A percentile compares a stretch with the other conserved stretches of the same genome.
Evolutionary conservation across 2,113 vertebrate genomes (phyloP).

Genomic region (Gnathonemus longibarbis): DNA sequence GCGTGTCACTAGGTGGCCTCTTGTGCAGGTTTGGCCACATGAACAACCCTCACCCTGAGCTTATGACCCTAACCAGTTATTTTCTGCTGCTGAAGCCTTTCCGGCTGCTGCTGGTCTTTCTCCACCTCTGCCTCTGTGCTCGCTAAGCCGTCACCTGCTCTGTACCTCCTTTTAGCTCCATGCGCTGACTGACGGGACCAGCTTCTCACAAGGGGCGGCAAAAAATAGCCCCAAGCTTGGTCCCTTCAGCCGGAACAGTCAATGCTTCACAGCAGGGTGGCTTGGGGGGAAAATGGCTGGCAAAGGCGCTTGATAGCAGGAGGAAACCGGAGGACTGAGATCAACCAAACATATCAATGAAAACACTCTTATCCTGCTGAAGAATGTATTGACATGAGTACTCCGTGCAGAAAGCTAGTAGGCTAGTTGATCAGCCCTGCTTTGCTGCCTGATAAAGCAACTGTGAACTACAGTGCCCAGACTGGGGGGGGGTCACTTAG

Average conservation of each 20-base stretch:
- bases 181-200: neutral
- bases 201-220: constrained; percentile 5
- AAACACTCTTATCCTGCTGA: neutral
- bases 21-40: neutral
- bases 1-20: neutral
- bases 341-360: neutral
- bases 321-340: neutral
- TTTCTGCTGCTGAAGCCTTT: neutral
- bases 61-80: neutral
- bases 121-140: neutral
- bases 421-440: neutral
- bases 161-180: neutral
- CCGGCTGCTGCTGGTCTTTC: neutral
- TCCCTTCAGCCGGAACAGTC: neutral
- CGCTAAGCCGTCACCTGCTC: neutral
- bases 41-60: neutral
- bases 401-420: neutral
- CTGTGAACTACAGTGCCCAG: neutral
- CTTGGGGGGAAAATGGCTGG: neutral
- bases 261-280: neutral
- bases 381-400: neutral
- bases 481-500: neutral
- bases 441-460: too few species aligned
- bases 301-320: neutral
- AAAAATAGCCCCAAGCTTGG: neutral